Percentiles rank a stretch among this genome's conserved stretches.
These are phyloP conservation scores for Poeciliopsis turneri DNA, from an alignment of 2,797 vertebrate genomes.

Conservation along the genomic window DNA sequence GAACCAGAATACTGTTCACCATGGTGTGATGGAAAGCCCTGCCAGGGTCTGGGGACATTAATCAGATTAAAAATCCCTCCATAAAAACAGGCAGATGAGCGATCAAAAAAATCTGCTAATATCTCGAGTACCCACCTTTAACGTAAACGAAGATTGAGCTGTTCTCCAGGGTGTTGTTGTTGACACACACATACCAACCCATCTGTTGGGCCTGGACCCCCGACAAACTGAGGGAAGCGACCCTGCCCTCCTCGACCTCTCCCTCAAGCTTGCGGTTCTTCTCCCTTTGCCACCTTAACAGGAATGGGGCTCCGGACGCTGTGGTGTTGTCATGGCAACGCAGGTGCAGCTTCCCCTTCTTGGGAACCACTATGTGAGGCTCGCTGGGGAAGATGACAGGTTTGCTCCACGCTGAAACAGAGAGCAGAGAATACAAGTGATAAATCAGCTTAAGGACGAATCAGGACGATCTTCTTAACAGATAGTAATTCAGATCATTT, in stretches of 20 bases:
- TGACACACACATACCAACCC: constrained; percentile 88
- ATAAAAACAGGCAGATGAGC: background rate
- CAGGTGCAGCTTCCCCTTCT: constrained; percentile 81
- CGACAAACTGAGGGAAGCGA: constrained; percentile 54
- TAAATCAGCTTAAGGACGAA: background rate
- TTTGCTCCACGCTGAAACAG: constrained; percentile 71
- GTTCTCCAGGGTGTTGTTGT: constrained; percentile 73
- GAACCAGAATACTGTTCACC: constrained; percentile 78
- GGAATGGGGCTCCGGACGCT: constrained; percentile 25
- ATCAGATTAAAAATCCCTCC: background rate
- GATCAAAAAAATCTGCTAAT: too few species aligned
- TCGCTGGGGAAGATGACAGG: constrained; percentile 79
- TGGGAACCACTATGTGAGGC: constrained; percentile 82
- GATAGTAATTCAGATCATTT: background rate
- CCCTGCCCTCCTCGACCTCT: constrained; percentile 63
- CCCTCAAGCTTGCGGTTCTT: constrained; percentile 73
- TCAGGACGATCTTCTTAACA: background rate
- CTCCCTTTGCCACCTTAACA: constrained; percentile 85
- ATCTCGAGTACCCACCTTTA: constrained; percentile 81
- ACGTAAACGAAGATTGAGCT: constrained; percentile 91
- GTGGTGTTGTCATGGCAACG: constrained; percentile 77
- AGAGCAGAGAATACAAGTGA: constrained; percentile 27
- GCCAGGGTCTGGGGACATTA: constrained; percentile 76
- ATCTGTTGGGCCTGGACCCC: constrained; percentile 77
- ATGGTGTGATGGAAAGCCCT: constrained; percentile 84